Percentiles rank a stretch among this genome's conserved stretches.
Conservation (phyloP, 2,113 vertebrate species). For the Sminthopsis crassicaudata region DNA sequence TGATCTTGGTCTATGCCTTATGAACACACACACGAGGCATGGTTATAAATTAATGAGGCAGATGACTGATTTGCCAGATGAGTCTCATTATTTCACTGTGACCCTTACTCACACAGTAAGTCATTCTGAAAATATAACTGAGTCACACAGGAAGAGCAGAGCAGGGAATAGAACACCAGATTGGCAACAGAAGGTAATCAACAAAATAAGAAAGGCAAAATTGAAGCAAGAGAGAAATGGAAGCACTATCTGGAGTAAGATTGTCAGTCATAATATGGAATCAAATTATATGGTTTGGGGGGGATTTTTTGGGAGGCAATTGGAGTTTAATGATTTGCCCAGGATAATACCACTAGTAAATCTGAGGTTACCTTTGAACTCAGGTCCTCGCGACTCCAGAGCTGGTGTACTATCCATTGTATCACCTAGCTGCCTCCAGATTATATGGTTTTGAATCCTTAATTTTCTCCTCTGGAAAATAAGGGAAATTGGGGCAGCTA, state of each 20-base stretch:
- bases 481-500: not conserved
- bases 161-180: not conserved
- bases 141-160: not conserved
- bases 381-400: not conserved
- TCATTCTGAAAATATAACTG: not conserved
- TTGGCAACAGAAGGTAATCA: not conserved
- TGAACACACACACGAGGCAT: not conserved
- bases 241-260: not conserved
- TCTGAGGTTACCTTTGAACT: not conserved
- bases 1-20: not conserved
- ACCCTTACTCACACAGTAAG: not conserved
- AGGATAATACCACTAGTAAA: too few species aligned
- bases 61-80: not conserved
- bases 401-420: not conserved
- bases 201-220: not conserved
- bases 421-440: not conserved
- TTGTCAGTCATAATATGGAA: not conserved
- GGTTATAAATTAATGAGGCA: not conserved
- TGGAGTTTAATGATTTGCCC: not conserved
- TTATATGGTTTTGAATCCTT: not conserved
- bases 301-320: not conserved
- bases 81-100: not conserved
- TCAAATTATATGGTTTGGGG: not conserved
- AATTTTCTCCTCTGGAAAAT: not conserved
- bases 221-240: conserved; percentile 7